A percentile compares a stretch with the other conserved stretches of the same genome.
Conservation (phyloP, 2,888 invertebrate species). For the Drosophila austrosaltans region DNA sequence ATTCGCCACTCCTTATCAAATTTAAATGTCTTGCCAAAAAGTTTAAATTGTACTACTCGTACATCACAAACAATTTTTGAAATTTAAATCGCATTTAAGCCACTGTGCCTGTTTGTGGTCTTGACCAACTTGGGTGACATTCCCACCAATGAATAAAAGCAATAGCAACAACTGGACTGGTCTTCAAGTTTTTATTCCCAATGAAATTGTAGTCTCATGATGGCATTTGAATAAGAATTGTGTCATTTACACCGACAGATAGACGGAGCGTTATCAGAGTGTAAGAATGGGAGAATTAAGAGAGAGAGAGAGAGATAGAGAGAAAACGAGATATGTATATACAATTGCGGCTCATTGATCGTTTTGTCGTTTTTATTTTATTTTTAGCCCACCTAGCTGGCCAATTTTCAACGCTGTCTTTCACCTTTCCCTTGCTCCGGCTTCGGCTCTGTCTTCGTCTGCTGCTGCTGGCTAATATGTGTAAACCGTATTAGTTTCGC, state of each 20-base stretch:
- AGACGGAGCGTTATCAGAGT: constrained; percentile 56
- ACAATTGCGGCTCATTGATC: constrained; percentile 11
- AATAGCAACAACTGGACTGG: constrained; percentile 5
- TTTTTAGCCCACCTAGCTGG: constrained; percentile 47
- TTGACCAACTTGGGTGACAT: constrained; percentile 70
- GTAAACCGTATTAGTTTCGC: constrained; percentile 82
- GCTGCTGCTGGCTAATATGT: constrained; percentile 77
- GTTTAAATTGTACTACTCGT: too few relatives aligned
- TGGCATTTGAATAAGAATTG: constrained; percentile 78
- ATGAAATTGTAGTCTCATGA: constrained; percentile 68
- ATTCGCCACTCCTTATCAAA: too few relatives aligned
- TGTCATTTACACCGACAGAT: constrained; percentile 63
- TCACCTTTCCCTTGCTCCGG: constrained; percentile 39
- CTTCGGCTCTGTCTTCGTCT: not conserved
- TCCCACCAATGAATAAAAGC: constrained; percentile 53
- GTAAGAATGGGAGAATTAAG: constrained; percentile 17
- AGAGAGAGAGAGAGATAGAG: constrained; percentile 10
- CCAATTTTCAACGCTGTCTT: constrained; percentile 63
- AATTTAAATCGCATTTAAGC: not conserved
- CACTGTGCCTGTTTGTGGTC: constrained; percentile 31
- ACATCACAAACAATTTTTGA: too few relatives aligned
- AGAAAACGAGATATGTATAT: constrained; percentile 1
- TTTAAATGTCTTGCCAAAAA: too few relatives aligned
- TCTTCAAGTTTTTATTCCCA: constrained; percentile 12
- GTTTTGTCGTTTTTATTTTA: constrained; percentile 3